Percentiles rank a stretch among this genome's conserved stretches.
These are phyloP conservation scores for Strix occidentalis DNA, from an alignment of 2,797 vertebrate species.

Conservation along the genomic window DNA sequence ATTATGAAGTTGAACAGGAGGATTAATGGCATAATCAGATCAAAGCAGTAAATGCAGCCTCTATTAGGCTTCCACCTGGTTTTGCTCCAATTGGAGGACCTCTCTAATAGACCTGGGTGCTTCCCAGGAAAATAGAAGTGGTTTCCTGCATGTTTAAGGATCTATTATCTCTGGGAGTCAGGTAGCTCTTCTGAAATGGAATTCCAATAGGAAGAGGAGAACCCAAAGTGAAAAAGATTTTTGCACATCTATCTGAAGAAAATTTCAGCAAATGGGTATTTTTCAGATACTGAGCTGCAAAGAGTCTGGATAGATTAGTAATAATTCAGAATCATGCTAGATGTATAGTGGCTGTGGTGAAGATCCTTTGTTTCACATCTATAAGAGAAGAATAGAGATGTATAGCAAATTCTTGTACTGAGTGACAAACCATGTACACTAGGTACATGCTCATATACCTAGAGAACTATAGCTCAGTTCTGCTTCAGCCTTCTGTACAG, in stretches of 20 bases:
- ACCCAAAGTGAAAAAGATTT: not conserved
- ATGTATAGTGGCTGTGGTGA: not conserved
- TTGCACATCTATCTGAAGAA: not conserved
- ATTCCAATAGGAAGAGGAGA: not conserved
- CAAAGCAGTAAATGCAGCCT: not conserved
- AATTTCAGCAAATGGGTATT: not conserved
- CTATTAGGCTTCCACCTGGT: not conserved
- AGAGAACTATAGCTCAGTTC: not conserved
- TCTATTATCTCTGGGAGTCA: not conserved
- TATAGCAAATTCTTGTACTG: not conserved
- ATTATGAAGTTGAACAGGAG: not conserved
- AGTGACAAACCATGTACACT: not conserved
- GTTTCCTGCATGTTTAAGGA: not conserved
- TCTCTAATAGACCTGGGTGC: not conserved
- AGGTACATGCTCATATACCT: not conserved
- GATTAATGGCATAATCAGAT: not conserved
- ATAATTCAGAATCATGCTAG: not conserved
- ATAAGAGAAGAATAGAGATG: not conserved
- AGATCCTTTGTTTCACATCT: not conserved
- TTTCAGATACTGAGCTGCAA: not conserved
- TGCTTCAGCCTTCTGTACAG: not conserved
- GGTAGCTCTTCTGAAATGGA: not conserved
- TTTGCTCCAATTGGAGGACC: not conserved
- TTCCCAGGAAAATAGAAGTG: not conserved
- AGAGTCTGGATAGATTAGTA: not conserved